These are phyloP conservation scores for Eristalinus sepulchralis DNA, from an alignment of 2,888 invertebrate species.

Conservation along the genomic window DNA sequence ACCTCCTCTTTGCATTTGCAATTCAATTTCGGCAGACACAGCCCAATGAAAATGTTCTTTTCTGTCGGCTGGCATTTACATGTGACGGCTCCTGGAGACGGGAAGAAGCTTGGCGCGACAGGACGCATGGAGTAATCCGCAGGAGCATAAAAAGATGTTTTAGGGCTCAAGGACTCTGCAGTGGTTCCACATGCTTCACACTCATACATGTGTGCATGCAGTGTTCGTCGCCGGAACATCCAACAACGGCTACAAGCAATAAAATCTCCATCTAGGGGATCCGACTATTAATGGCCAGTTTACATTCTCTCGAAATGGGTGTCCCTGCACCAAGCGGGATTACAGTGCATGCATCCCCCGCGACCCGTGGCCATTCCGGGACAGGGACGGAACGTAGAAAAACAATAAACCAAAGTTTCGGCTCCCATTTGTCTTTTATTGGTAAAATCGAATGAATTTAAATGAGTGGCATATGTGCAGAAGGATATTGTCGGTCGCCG, in stretches of 20 bases:
- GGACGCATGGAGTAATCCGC: constrained; percentile 52
- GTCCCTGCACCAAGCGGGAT: constrained; percentile 66
- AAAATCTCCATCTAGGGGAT: constrained; percentile 70
- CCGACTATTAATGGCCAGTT: constrained; percentile 72
- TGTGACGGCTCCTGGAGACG: constrained; percentile 55
- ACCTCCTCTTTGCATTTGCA: constrained; percentile 54
- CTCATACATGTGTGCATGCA: neutral
- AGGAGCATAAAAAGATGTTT: constrained; percentile 67
- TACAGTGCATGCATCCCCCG: constrained; percentile 26
- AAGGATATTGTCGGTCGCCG: constrained; percentile 71
- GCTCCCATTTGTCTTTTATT: constrained; percentile 73
- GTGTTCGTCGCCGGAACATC: constrained; percentile 34
- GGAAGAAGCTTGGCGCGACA: constrained; percentile 31
- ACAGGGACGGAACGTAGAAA: constrained; percentile 65
- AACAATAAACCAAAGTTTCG: constrained; percentile 73
- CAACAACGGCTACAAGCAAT: constrained; percentile 68
- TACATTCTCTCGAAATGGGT: constrained; percentile 72
- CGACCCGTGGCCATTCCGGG: constrained; percentile 5
- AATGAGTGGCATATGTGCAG: constrained; percentile 72
- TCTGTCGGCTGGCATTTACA: constrained; percentile 58
- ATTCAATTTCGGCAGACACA: constrained; percentile 66
- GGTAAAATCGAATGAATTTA: constrained; percentile 72
- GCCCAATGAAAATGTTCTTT: constrained; percentile 67
- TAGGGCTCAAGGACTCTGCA: constrained; percentile 66
- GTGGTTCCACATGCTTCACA: constrained; percentile 52